Evolutionary conservation across 2,888 invertebrate genomes (phyloP).

Genomic region (Boloria selene): DNA sequence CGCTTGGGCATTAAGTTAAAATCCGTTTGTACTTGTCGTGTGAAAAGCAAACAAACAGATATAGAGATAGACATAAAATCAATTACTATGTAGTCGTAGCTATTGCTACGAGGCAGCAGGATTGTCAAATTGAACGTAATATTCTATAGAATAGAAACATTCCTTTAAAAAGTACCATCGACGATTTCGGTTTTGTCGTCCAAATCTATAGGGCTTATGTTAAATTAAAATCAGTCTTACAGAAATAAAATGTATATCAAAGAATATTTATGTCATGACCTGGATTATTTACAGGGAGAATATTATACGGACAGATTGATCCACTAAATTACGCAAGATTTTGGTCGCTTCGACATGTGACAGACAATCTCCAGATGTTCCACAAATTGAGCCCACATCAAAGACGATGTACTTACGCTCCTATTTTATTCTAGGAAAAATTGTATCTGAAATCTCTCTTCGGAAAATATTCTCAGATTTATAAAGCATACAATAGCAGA

Average conservation of each 20-base stretch:
- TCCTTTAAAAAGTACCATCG: not conserved
- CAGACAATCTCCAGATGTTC: constrained; percentile 65
- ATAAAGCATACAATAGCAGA: not conserved
- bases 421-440: constrained; percentile 34
- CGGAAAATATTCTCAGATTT: constrained; percentile 20
- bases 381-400: constrained; percentile 62
- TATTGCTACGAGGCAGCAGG: too few species aligned
- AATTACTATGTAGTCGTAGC: too few species aligned
- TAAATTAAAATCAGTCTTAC: not conserved
- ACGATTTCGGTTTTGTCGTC: too few species aligned
- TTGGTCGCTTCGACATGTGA: constrained; percentile 61
- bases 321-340: constrained; percentile 60
- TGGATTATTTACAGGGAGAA: constrained; percentile 38
- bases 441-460: constrained; percentile 28
- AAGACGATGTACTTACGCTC: constrained; percentile 46
- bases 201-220: not conserved
- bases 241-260: constrained; percentile 25
- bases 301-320: constrained; percentile 54
- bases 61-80: too few species aligned
- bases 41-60: too few species aligned
- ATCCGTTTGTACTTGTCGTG: too few species aligned
- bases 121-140: too few species aligned
- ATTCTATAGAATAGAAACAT: not conserved
- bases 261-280: constrained; percentile 23
- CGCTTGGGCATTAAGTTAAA: too few species aligned